Evolutionary conservation across 64 coral and sea anemone genomes (phyloP).

Genomic region (Cladopsammia gracilis): DNA sequence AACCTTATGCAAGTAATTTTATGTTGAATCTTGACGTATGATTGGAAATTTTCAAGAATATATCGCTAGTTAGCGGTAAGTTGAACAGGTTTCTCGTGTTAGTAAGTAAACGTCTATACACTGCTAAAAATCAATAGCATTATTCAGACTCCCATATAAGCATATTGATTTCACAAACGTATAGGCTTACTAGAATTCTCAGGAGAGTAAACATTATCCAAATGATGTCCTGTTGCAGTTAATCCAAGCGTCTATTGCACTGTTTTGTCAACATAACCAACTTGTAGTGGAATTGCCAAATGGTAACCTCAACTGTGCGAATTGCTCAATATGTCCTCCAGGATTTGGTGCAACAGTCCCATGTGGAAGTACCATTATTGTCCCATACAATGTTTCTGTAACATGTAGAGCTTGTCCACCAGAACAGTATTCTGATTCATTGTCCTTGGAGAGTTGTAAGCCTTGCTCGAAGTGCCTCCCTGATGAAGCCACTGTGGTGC

Average conservation of each 20-base stretch:
- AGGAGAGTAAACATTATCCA: background rate
- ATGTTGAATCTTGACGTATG: background rate
- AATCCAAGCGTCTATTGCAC: background rate
- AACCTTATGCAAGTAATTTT: background rate
- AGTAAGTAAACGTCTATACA: too few species aligned
- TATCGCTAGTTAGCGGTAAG: too few species aligned
- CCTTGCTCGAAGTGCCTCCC: background rate
- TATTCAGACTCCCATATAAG: too few species aligned
- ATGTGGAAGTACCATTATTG: background rate
- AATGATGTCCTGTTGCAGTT: background rate
- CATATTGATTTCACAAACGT: too few species aligned
- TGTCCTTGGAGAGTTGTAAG: constrained; percentile 15
- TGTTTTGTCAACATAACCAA: background rate
- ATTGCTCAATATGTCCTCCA: constrained; percentile 10
- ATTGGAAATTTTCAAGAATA: too few species aligned
- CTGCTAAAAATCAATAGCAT: too few species aligned
- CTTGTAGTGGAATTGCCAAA: background rate
- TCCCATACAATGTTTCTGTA: background rate
- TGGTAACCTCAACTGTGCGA: background rate
- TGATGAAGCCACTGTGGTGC: background rate
- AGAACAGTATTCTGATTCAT: constrained; percentile 12
- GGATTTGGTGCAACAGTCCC: background rate
- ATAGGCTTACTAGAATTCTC: too few species aligned
- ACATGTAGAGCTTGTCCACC: background rate
- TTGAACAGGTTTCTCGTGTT: too few species aligned